Base-by-base conservation (phyloP, 1,140 invertebrate genomes). In the Andricus grossulariae region DNA sequence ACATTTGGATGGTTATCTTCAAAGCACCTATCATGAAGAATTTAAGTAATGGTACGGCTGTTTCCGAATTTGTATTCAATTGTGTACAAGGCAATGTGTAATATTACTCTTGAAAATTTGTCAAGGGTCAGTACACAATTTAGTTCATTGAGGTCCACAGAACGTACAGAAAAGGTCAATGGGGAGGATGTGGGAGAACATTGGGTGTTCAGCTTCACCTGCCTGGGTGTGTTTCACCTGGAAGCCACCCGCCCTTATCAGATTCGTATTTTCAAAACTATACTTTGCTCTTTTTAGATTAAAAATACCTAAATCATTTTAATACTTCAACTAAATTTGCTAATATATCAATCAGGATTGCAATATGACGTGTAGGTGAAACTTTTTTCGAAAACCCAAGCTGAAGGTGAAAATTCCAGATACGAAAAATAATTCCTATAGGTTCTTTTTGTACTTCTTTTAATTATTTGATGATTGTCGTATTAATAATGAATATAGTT, bases 161-260 rank as follows among this genome's bases (percentile, higher is more conserved):
- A 55, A 16, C 25, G 11, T 39, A 66, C 32, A 39, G 25, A 66
- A 66, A 66, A 39, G 21, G 19, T 21, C 2, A 66, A 66, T 39
- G 25, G 11, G 60, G 6, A 66, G 32, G 18, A 18, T 54, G 18
- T 54, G 52, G 32, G 25, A 39, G 60, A 66, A 39, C 15, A 32
- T 21, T 45, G 60, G 60, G 60, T 66, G 32, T 66, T 45, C 21
- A 66, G 16, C 32, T 15, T 66, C 60, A 66, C 60, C 60, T 66
- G 60, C 60, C 60, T 15, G 15, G 7, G 7, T 39, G 6, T 6
- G 25, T 66, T 66, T 66, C 60, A 66, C 60, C 60, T 66, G 60
- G 60, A 66, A 25, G 60, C 60, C 60, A 66, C 60, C 32, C 32
- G 25, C 32, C 60, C 60, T 66, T 66, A 16, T 1, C 60, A 66